phyloP scores from a whole-genome alignment of 1,140 invertebrate genomes.

The Aphaenogaster floridana region DNA sequence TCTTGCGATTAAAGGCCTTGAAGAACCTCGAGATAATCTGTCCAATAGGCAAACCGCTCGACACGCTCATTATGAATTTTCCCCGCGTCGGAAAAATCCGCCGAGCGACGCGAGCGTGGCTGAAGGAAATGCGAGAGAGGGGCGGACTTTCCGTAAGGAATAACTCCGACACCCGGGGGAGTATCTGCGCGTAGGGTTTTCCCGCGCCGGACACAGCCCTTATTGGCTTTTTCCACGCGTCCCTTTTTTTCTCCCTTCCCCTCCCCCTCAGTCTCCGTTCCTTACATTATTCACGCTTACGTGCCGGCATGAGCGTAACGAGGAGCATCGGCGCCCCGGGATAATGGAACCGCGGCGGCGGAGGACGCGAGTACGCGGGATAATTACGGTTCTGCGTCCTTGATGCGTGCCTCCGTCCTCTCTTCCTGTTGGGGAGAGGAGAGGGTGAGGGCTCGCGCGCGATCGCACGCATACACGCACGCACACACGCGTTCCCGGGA shows the following conservation, averaged over 20 bases:
- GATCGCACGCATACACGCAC: not conserved
- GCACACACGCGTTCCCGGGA: not conserved
- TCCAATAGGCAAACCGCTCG: not conserved
- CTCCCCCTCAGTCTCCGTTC: constrained; percentile 27
- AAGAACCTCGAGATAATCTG: not conserved
- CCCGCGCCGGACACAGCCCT: constrained; percentile 72
- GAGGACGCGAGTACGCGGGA: constrained; percentile 44
- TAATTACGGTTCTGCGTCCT: constrained; percentile 75
- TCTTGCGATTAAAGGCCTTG: not conserved
- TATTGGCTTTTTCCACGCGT: constrained; percentile 72
- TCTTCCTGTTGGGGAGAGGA: constrained; percentile 20
- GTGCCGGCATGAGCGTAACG: constrained; percentile 67
- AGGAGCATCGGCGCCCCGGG: constrained; percentile 61
- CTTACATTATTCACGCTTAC: constrained; percentile 76
- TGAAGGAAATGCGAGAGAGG: not conserved
- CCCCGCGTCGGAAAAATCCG: not conserved
- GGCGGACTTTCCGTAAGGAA: constrained; percentile 20
- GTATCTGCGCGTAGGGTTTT: constrained; percentile 51
- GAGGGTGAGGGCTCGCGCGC: not conserved
- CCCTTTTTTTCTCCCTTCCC: constrained; percentile 35
- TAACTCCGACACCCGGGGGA: constrained; percentile 42
- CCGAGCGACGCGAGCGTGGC: not conserved
- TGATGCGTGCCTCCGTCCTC: constrained; percentile 66
- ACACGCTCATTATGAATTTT: constrained; percentile 4
- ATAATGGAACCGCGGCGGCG: constrained; percentile 52